A percentile compares a stretch with the other conserved stretches of the same genome.
Evolutionary conservation across 1,140 invertebrate genomes (phyloP).

Genomic region (Drosophila simulans): DNA sequence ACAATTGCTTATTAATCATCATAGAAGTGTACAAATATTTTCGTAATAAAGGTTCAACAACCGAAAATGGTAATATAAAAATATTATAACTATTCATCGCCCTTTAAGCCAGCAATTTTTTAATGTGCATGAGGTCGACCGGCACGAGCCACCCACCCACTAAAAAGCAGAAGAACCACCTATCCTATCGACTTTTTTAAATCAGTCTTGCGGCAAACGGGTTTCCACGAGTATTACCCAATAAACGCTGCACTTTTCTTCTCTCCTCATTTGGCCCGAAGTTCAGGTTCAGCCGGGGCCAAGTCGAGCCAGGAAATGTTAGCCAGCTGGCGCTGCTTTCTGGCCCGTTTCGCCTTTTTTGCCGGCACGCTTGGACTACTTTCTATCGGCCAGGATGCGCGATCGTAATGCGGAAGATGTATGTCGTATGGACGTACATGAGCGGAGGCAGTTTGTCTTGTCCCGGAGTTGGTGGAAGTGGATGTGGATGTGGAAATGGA

Average conservation of each 20-base stretch:
- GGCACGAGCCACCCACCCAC: slow-evolving; percentile 25
- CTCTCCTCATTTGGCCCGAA: slow-evolving; percentile 45
- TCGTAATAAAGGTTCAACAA: no score
- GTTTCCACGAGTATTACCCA: slow-evolving; percentile 37
- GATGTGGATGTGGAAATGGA: slow-evolving; percentile 25
- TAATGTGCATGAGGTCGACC: neutral
- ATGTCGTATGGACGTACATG: slow-evolving; percentile 6
- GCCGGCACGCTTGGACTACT: slow-evolving; percentile 72
- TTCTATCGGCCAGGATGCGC: slow-evolving; percentile 77
- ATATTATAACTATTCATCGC: no score
- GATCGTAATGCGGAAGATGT: slow-evolving; percentile 69
- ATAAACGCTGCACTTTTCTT: slow-evolving; percentile 15
- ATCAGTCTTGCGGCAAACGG: slow-evolving; percentile 37
- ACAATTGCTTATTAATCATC: no score
- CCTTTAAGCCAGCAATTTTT: neutral
- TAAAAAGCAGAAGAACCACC: slow-evolving; percentile 9
- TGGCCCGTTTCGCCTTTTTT: slow-evolving; percentile 56
- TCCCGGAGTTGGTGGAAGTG: slow-evolving; percentile 21
- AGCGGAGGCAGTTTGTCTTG: slow-evolving; percentile 37
- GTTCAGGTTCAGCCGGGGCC: slow-evolving; percentile 77
- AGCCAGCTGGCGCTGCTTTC: slow-evolving; percentile 31
- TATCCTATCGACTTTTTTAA: slow-evolving; percentile 29
- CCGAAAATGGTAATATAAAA: no score
- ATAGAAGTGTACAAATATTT: no score
- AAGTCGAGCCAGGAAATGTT: slow-evolving; percentile 64